Evolutionary conservation across 2,888 invertebrate species (phyloP), one percentile per base, ranked within the genome.

Genomic region (Torymus aiolomorphi): DNA sequence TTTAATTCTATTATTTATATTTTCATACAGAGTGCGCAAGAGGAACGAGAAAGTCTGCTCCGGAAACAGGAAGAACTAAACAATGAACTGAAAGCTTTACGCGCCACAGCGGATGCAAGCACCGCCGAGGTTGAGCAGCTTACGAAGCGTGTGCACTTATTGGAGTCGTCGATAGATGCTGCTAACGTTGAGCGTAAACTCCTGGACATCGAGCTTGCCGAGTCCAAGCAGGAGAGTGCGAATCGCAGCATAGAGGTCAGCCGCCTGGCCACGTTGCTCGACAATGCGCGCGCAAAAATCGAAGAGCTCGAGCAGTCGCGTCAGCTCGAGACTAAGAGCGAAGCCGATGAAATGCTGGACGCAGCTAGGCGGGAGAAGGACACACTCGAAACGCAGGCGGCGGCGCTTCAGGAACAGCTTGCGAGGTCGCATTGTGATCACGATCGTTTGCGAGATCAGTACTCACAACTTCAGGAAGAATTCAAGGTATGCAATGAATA

Each of bases 241-340:
- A 95, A 95, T 80, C 92, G 95, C 31, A 94, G 94, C 86, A 96
- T 96, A 83, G 97, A 97, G 91, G 93, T 96, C 67, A 94, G 94
- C 85, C 93, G 96, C 66, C 91, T 96, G 83, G 94, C 94, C 18
- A 95, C 95, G 71, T 91, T 96, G 78, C 91, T 97, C 18, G 97
- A 97, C 82, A 96, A 95, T 89, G 97, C 97, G 10, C 94, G 96
- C 86, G 94, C 95, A 4, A 97, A 97, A 91, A 95, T 95, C 81
- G 82, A 80, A 65, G 95, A 96, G 86, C 89, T 95, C 77, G 95
- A 95, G 83, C 93, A 94, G 83, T 94, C 94, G 81, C 90, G 94
- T 80, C 92, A 93, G n/a, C 91, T 94, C 51, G 94, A 93, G 80
- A 94, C 94, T 84, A 94, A 94, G 86, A 94, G 94, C 59, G 95